Base-by-base conservation (phyloP, 2,888 invertebrate species). In the Metopia argyrocephala region DNA sequence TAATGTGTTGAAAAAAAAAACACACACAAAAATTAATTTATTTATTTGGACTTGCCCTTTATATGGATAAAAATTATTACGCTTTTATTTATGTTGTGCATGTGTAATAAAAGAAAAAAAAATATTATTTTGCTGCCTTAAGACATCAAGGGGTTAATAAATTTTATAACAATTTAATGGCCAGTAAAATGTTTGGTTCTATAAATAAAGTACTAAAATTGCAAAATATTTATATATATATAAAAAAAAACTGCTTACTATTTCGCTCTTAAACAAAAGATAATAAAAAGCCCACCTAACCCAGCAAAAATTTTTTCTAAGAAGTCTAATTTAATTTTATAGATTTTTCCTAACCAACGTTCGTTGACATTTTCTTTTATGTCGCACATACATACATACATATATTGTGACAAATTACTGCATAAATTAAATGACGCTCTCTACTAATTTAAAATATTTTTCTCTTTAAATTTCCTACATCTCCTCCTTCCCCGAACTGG, bases 391-490 rank as follows among this genome's bases (percentile, higher is more conserved):
- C n/a, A n/a, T n/a, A n/a, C n/a, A n/a, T n/a, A n/a, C n/a, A n/a
- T n/a, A 64, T 62, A 25, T 76, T 56, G n/a, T 54, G 38, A 56
- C 18, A 76, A 69, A 69, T 57, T 64, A 31, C 50, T 56, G 38
- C 31, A 25, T 64, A 57, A 59, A 48, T 62, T 57, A 50, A 69
- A 56, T 56, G 76, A 38, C 57, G 54, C 20, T 50, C n/a, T 50
- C 54, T 15, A 76, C 69, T 69, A 56, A 69, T 64, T 54, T 61
- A 23, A 20, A 52, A 25, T 9, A 59, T 52, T 25, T 59, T 46
- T 2, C 6, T 46, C 9, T 27, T 45, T 25, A 6, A 15, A 6
- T 61, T 66, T 27, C 25, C 38, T 38, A 6, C 15, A 12, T 15
- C 6, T 15, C 38, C 38, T 15, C 38, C 38, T 15, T 12, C 15